phyloP scores from a whole-genome alignment of 2,113 vertebrate species.

The Brachypodius melanocephalos region DNA sequence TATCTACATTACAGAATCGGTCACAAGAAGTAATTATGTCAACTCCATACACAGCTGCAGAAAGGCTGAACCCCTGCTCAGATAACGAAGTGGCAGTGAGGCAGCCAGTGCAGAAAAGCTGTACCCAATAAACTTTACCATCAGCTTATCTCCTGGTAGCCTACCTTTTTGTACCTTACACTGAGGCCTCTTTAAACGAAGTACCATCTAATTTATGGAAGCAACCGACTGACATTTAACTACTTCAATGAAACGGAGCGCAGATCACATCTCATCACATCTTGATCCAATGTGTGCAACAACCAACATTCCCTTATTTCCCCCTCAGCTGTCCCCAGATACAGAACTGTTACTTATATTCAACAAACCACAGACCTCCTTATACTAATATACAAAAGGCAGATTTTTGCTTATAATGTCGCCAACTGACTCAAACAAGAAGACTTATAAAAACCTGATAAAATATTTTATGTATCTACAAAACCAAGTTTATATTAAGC shows the following conservation, averaged over 20 bases:
- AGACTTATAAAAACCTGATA: background rate
- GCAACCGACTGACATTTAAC: slow-evolving; percentile 48
- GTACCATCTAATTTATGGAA: slow-evolving; percentile 47
- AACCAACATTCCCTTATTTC: background rate
- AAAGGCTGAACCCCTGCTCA: background rate
- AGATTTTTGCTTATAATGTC: background rate
- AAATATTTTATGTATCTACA: background rate
- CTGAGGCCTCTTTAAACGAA: slow-evolving; percentile 7
- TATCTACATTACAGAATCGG: background rate
- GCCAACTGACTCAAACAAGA: background rate
- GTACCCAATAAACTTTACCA: background rate
- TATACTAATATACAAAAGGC: background rate
- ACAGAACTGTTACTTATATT: background rate
- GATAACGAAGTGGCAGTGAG: background rate
- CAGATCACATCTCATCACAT: slow-evolving; percentile 58
- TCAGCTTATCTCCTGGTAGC: background rate
- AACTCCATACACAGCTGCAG: background rate
- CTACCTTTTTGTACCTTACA: background rate
- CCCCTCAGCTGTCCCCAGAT: background rate
- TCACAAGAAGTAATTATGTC: background rate
- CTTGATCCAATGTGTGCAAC: slow-evolving; percentile 55
- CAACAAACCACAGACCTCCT: background rate
- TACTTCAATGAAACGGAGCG: slow-evolving; percentile 35
- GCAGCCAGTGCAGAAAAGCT: background rate
- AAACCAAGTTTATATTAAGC: background rate